Evolutionary conservation across 2,888 invertebrate species (phyloP).

Genomic region (Nemotelus nigrinus): DNA sequence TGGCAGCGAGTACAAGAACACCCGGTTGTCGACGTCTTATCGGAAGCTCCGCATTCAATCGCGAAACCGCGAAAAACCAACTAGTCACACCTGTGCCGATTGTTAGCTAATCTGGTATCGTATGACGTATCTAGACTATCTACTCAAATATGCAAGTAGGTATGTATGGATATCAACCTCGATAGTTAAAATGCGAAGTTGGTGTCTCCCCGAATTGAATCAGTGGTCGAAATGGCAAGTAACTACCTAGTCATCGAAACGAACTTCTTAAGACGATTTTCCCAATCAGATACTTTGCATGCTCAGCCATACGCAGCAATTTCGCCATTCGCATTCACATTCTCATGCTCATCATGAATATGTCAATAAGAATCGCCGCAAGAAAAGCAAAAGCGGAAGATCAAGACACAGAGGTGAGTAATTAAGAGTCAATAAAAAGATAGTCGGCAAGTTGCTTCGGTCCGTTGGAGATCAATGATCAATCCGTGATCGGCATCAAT

Average conservation of each 20-base stretch:
- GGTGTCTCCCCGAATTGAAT: constrained; percentile 13
- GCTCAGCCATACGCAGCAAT: neutral
- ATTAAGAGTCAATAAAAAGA: constrained; percentile 22
- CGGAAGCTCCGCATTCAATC: neutral
- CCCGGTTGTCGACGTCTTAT: neutral
- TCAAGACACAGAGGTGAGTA: constrained; percentile 8
- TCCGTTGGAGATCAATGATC: constrained; percentile 11
- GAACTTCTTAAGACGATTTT: neutral
- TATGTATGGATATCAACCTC: too few relatives aligned
- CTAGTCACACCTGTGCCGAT: neutral
- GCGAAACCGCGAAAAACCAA: neutral
- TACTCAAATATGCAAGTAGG: too few relatives aligned
- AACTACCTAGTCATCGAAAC: neutral
- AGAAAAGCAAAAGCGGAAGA: neutral
- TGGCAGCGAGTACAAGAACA: neutral
- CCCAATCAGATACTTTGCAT: neutral
- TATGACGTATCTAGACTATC: neutral
- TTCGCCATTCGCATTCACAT: too few relatives aligned
- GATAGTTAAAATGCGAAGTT: neutral
- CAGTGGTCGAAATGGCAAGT: constrained; percentile 8
- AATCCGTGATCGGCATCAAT: neutral
- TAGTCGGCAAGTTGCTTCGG: constrained; percentile 1
- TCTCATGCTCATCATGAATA: too few relatives aligned
- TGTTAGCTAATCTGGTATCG: neutral
- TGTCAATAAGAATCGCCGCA: neutral